Evolutionary conservation across 2,113 vertebrate species (phyloP), one percentile per base, ranked within the genome.

Genomic region (Oostethus manadensis): DNA sequence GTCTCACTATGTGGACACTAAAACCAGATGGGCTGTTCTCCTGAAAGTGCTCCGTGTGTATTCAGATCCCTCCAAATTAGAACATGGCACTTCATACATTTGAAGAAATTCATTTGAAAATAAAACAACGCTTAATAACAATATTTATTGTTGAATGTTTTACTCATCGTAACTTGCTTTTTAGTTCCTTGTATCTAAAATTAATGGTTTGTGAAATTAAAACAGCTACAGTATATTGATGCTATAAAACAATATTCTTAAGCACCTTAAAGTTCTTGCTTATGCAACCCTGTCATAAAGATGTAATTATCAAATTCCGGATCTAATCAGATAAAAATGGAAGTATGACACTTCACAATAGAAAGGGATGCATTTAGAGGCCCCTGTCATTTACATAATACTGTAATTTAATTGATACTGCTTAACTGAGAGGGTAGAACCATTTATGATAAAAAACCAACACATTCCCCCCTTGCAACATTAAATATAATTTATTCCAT

Each of bases 21-120:
- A 82, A 88, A 86, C 76, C 83, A 84, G 79, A 82, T 83, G 83
- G 74, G 73, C 68, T 77, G 60, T 67, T 64, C 51, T 69, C 56
- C 70, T 81, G 71, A 83, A 76, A 72, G 70, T 69, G 63, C 11
- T 45, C 60, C 70, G 66, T 66, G 60, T 38, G 78, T 60, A 58
- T 70, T 59, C 69, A 50, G 50, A 56, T 60, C 50, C 26, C 38
- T 78, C 51, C 58, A 68, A 62, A 62, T 67, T 56, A 33, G 8
- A 10, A 33, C 1, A 8, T 40, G 20, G 33, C 21, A 21, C 42
- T 40, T 18, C 10, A n/a, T 38, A 15, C 14, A 11, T 13, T 20
- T 15, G 14, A 20, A 29, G 23, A 15, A 29, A 29, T 51, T 46
- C 17, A n/a, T 46, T 46, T 17, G n/a, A 46, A n/a, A n/a, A 16